Evolutionary conservation across 1,140 invertebrate species (phyloP).

Genomic region (Drosophila littoralis): DNA sequence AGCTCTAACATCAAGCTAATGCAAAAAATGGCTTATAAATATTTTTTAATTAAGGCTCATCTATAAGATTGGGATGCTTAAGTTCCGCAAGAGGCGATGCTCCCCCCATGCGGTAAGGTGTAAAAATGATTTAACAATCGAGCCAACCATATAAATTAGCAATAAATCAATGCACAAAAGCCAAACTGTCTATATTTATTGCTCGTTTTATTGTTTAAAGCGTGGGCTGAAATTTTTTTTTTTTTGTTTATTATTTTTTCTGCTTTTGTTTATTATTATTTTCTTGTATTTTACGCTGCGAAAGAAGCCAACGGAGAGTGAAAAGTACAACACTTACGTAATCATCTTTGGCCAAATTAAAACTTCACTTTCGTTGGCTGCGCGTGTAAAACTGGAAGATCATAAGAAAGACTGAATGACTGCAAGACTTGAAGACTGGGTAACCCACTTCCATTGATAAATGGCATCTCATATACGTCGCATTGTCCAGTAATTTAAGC

Average conservation of each 20-base stretch:
- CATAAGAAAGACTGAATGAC: not conserved
- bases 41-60: constrained; percentile 67
- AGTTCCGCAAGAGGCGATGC: constrained; percentile 55
- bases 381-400: constrained; percentile 8
- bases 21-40: constrained; percentile 66
- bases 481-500: constrained; percentile 67
- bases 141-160: constrained; percentile 72
- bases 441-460: constrained; percentile 73
- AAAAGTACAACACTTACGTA: constrained; percentile 64
- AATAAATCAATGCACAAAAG: constrained; percentile 66
- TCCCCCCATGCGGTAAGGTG: constrained; percentile 53
- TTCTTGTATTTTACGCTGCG: not conserved
- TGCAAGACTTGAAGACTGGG: constrained; percentile 50
- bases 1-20: constrained; percentile 57
- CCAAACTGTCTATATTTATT: constrained; percentile 58
- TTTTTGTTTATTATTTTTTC: constrained; percentile 28
- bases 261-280: constrained; percentile 17
- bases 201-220: constrained; percentile 41
- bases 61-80: constrained; percentile 48
- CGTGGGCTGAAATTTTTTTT: constrained; percentile 71
- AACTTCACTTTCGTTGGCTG: constrained; percentile 63
- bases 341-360: constrained; percentile 45
- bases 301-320: constrained; percentile 35
- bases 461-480: constrained; percentile 60
- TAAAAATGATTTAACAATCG: constrained; percentile 78